Evolutionary conservation across 2,797 vertebrate genomes (phyloP).

Genomic region (Xenentodon cancila): DNA sequence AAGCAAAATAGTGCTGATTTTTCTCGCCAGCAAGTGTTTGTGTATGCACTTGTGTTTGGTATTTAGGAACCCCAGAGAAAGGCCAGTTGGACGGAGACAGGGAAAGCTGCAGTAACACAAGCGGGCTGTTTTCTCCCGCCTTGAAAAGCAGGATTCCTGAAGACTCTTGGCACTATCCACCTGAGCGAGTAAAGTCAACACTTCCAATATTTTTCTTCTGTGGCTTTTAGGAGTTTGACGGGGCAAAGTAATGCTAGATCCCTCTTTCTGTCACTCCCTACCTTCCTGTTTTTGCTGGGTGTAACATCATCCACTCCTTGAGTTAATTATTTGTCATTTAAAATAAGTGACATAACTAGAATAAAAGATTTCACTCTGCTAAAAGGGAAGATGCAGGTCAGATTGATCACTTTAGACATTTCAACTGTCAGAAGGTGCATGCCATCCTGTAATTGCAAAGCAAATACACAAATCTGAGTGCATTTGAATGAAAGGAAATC

Average conservation of each 20-base stretch:
- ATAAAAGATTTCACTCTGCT: constrained; percentile 10
- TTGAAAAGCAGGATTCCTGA: constrained; percentile 60
- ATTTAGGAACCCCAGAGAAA: constrained; percentile 28
- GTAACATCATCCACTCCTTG: constrained; percentile 3
- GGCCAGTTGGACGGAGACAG: constrained; percentile 19
- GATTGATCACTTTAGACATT: neutral
- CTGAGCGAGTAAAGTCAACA: constrained; percentile 71
- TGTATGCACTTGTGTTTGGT: constrained; percentile 15
- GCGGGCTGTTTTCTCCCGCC: constrained; percentile 58
- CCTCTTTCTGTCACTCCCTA: constrained; percentile 27
- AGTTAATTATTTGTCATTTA: constrained; percentile 31
- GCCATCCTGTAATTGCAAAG: constrained; percentile 12
- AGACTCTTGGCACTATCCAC: constrained; percentile 62
- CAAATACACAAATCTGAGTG: neutral
- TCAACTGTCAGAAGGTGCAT: constrained; percentile 22
- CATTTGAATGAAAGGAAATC: constrained; percentile 4
- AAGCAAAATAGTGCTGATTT: constrained; percentile 60
- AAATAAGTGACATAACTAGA: constrained; percentile 13
- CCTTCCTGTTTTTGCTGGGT: constrained; percentile 15
- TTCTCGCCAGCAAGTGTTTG: constrained; percentile 20
- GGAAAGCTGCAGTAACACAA: constrained; percentile 49
- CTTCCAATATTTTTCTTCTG: constrained; percentile 64
- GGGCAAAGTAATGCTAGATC: constrained; percentile 25
- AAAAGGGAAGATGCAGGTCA: neutral
- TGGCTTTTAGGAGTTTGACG: constrained; percentile 52